phyloP scores from a whole-genome alignment of 2,113 vertebrate species.

The Thunnus thynnus region DNA sequence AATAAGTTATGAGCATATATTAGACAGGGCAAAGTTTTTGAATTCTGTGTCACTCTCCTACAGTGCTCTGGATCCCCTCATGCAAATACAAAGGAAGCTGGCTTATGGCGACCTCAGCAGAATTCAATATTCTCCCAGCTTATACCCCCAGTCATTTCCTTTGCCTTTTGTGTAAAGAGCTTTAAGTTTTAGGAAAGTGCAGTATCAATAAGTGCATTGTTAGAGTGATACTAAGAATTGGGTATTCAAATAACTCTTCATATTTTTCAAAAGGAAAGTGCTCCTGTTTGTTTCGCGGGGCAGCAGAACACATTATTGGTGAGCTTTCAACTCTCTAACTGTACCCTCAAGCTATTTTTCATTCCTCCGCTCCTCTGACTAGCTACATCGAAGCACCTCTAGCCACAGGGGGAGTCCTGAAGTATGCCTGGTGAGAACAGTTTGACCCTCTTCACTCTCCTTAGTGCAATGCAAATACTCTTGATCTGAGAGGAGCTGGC shows the following conservation, averaged over 20 bases:
- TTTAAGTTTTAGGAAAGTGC: slow-evolving; percentile 67
- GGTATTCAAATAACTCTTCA: slow-evolving; percentile 63
- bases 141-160: slow-evolving; percentile 65
- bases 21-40: slow-evolving; percentile 62
- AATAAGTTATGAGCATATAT: slow-evolving; percentile 75
- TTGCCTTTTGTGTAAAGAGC: slow-evolving; percentile 69
- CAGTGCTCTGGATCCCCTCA: slow-evolving; percentile 46
- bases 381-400: slow-evolving; percentile 54
- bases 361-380: slow-evolving; percentile 41
- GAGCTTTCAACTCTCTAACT: slow-evolving; percentile 54
- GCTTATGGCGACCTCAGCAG: slow-evolving; percentile 73
- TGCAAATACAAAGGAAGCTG: slow-evolving; percentile 64
- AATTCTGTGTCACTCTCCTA: slow-evolving; percentile 52
- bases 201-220: slow-evolving; percentile 76
- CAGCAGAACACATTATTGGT: slow-evolving; percentile 46
- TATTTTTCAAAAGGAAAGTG: slow-evolving; percentile 49
- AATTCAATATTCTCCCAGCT: slow-evolving; percentile 69
- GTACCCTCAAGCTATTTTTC: slow-evolving; percentile 59
- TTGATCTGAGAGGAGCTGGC: slow-evolving; percentile 61
- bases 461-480: slow-evolving; percentile 70
- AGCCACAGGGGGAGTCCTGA: slow-evolving; percentile 63
- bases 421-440: slow-evolving; percentile 64
- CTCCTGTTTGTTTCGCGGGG: slow-evolving; percentile 55
- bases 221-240: slow-evolving; percentile 71
- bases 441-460: slow-evolving; percentile 77